Evolutionary conservation across 1,140 invertebrate genomes (phyloP).

Genomic region (Bathynomus jamesi): DNA sequence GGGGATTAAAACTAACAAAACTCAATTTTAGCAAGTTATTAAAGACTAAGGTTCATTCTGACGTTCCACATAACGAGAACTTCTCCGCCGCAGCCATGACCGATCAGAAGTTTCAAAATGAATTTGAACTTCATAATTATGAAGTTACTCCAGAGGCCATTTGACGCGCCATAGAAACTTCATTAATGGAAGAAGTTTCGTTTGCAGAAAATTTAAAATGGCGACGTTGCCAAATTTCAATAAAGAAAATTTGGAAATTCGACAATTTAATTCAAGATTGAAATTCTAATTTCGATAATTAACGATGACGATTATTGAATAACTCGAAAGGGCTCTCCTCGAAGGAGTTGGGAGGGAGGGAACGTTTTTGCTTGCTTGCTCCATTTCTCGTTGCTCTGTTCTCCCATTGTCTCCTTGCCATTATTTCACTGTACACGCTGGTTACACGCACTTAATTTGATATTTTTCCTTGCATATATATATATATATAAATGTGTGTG

Average conservation of each 20-base stretch:
- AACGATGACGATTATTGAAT: background rate
- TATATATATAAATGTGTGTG: no score
- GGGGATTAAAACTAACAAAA: no score
- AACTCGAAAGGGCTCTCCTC: background rate
- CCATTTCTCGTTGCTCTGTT: no score
- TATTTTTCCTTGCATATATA: no score
- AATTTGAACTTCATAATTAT: conserved; percentile 1
- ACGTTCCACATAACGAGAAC: no score
- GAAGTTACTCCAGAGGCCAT: background rate
- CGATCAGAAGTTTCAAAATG: background rate
- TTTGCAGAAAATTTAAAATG: background rate
- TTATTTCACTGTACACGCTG: no score
- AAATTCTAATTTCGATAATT: conserved; percentile 2
- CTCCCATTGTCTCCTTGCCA: no score
- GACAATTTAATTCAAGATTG: conserved; percentile 1
- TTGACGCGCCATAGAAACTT: background rate
- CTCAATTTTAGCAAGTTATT: no score
- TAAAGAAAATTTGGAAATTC: background rate
- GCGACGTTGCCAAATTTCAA: background rate
- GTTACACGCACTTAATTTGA: no score
- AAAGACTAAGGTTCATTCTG: no score
- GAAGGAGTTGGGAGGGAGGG: background rate
- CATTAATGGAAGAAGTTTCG: background rate
- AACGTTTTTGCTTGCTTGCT: no score
- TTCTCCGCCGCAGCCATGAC: background rate